phyloP scores from a whole-genome alignment of 1,140 invertebrate genomes.

The Heliconius congener region DNA sequence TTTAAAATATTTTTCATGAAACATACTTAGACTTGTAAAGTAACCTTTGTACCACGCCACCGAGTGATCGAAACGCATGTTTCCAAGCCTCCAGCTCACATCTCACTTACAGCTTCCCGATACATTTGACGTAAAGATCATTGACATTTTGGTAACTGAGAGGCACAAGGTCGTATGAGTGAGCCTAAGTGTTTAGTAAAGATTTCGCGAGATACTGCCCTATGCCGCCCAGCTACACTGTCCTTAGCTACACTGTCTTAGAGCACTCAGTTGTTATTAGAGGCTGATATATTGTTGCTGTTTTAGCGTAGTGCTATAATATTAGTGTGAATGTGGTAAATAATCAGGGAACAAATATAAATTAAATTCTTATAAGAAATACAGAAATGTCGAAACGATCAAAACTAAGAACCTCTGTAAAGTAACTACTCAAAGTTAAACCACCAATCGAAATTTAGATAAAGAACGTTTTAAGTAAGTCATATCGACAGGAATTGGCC shows the following conservation, averaged over 20 bases:
- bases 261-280: conserved; percentile 72
- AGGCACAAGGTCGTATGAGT: conserved; percentile 68
- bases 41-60: conserved; percentile 79
- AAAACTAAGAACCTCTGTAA: conserved; percentile 17
- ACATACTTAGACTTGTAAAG: conserved; percentile 73
- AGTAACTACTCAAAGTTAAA: conserved; percentile 24
- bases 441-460: conserved; percentile 29
- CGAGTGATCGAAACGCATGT: conserved; percentile 80
- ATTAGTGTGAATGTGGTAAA: conserved; percentile 72
- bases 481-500: conserved; percentile 86
- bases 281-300: conserved; percentile 73
- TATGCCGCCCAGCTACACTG: conserved; percentile 74
- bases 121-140: conserved; percentile 74
- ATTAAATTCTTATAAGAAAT: conserved; percentile 40
- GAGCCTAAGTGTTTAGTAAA: conserved; percentile 38
- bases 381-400: conserved; percentile 9
- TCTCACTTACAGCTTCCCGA: conserved; percentile 79
- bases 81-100: conserved; percentile 78
- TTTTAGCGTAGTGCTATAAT: conserved; percentile 68
- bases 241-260: conserved; percentile 43
- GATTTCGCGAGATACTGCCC: conserved; percentile 57
- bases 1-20: conserved; percentile 61
- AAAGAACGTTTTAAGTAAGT: conserved; percentile 42
- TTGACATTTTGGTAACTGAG: conserved; percentile 72
- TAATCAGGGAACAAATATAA: conserved; percentile 29